Conservation (phyloP, 1,140 invertebrate species). For the Meloidogyne hapla region DNA sequence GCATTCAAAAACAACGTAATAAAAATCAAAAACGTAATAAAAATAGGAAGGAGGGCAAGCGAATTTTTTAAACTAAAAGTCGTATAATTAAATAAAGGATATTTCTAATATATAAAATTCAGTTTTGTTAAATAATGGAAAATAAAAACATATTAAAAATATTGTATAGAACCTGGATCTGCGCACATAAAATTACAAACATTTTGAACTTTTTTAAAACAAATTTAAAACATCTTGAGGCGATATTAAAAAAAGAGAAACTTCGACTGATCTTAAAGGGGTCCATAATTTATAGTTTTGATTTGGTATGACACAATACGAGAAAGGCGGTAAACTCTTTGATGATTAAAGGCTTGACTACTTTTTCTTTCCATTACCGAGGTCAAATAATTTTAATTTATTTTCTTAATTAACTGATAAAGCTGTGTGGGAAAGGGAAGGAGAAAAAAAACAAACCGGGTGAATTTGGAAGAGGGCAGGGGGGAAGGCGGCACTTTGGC, state of each 20-base stretch:
- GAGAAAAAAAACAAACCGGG: background rate
- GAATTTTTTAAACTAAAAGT: conserved; percentile 2
- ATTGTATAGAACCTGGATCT: background rate
- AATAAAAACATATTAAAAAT: background rate
- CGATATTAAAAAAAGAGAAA: background rate
- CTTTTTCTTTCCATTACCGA: background rate
- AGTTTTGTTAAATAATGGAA: background rate
- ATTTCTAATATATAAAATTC: background rate
- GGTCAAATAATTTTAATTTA: background rate
- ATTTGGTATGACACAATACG: background rate
- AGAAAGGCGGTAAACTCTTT: background rate
- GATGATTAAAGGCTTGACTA: background rate
- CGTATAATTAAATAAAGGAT: too few species aligned
- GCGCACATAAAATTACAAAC: background rate
- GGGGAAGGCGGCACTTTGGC: background rate
- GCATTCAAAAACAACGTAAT: background rate
- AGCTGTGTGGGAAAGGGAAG: background rate
- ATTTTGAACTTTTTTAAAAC: background rate
- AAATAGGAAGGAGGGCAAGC: background rate
- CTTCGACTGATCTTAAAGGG: background rate
- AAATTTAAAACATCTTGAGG: background rate
- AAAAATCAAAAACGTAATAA: background rate
- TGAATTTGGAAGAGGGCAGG: background rate
- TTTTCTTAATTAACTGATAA: background rate
- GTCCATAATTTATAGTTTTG: background rate